phyloP scores from a whole-genome alignment of 2,888 invertebrate genomes.

The Tachina fera region DNA sequence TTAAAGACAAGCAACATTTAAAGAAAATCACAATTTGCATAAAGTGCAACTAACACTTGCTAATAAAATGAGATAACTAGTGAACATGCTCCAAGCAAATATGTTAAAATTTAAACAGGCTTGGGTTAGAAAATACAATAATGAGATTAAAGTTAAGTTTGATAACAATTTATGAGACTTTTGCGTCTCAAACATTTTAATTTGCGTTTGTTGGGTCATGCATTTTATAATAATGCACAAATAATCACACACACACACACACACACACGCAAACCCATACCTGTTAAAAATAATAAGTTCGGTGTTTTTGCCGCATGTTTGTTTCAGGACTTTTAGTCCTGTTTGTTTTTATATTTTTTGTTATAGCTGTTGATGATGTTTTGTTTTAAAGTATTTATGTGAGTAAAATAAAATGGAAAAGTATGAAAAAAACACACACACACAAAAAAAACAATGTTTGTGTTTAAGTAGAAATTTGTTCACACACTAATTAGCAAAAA shows the following conservation, averaged over 20 bases:
- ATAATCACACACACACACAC: conserved; percentile 1
- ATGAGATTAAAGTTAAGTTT: too few species aligned
- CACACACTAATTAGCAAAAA: conserved; percentile 69
- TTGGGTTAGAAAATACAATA: too few species aligned
- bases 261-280: conserved; percentile 17
- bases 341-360: background rate
- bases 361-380: conserved; percentile 16
- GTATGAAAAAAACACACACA: background rate
- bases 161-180: too few species aligned
- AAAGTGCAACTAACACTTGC: too few species aligned
- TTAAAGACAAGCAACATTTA: too few species aligned
- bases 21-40: too few species aligned
- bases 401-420: conserved; percentile 26
- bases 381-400: conserved; percentile 48
- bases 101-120: too few species aligned
- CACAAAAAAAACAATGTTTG: background rate
- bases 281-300: conserved; percentile 15
- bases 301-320: conserved; percentile 13
- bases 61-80: too few species aligned
- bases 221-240: background rate
- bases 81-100: too few species aligned
- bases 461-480: conserved; percentile 52
- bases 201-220: too few species aligned
- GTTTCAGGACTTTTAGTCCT: conserved; percentile 23
- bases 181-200: too few species aligned